Conservation (phyloP, 1,140 invertebrate genomes). For the Drosophila navojoa region DNA sequence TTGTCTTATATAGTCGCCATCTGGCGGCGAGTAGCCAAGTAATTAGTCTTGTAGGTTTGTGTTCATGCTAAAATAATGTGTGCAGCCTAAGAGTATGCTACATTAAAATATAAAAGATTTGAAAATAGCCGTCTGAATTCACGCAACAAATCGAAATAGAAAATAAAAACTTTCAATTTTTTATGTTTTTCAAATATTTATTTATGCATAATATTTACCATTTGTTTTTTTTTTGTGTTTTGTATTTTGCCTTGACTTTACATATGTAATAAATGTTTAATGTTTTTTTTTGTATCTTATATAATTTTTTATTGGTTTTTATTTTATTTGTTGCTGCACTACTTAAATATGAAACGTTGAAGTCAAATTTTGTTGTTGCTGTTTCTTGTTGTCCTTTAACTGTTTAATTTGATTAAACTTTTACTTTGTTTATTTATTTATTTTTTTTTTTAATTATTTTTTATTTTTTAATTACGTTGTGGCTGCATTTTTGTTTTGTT, state of each 20-base stretch:
- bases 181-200: constrained; percentile 58
- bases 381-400: constrained; percentile 52
- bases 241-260: constrained; percentile 61
- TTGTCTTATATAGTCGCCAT: too few relatives aligned
- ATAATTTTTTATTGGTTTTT: constrained; percentile 42
- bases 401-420: constrained; percentile 80
- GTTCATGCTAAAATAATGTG: neutral
- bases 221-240: constrained; percentile 43
- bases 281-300: constrained; percentile 30
- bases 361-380: constrained; percentile 68
- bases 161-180: constrained; percentile 14
- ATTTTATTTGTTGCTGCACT: constrained; percentile 75
- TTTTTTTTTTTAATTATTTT: neutral
- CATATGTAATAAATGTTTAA: constrained; percentile 70
- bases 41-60: neutral
- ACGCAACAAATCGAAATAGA: neutral
- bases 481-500: constrained; percentile 44
- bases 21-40: too few relatives aligned
- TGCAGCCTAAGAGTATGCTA: neutral
- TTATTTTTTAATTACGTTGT: constrained; percentile 31
- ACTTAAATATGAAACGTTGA: constrained; percentile 82
- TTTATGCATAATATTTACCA: constrained; percentile 75
- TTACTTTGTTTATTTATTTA: constrained; percentile 38
- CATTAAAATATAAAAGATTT: neutral
- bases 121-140: neutral